Evolutionary conservation across 2,888 invertebrate genomes (phyloP), one percentile per base, ranked within the genome.

Genomic region (Eubasilissa splendida): DNA sequence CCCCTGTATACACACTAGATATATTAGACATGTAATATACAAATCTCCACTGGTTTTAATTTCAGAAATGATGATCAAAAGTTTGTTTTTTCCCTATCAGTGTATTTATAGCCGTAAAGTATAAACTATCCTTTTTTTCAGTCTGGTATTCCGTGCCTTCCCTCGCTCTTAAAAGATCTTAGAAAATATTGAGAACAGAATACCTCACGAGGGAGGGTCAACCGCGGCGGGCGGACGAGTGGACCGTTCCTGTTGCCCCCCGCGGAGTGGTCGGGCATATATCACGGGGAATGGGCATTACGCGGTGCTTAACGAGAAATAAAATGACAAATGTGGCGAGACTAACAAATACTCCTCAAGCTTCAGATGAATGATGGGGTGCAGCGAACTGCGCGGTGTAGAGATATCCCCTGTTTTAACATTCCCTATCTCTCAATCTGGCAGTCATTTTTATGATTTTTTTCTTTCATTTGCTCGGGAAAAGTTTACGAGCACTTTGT

Each of bases 321-420:
- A 83, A 83, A 80, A 83, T 83, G 83, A 83, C 79, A 83, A 81
- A 83, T 83, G 83, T 81, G 80, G 83, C 79, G 79, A 60, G 63
- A 77, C 76, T 79, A 79, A 76, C 79, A 73, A 60, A 81, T 71
- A 58, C 66, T 50, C 60, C 54, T 33, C 14, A n/a, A 12, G 33
- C 33, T 42, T 11, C 33, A 11, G 68, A n/a, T 70, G 54, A 54
- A 54, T 70, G 70, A 70, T 14, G 31, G 14, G 70, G 31, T 70
- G 70, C 70, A 70, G 54, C 22, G 11, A 53, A 54, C 53, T 54
- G 22, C 53, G 53, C 58, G 50, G 66, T 14, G 66, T 53, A 70
- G 70, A 70, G 70, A 70, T 70, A 70, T 14, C 53, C 53, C 7
- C 53, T 70, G 70, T 22, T 54, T 14, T 53, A 53, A 12, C 14